Percentiles rank a stretch among this genome's conserved stretches.
Evolutionary conservation across 1,140 invertebrate genomes (phyloP).

Genomic region (Cydia pomonella): DNA sequence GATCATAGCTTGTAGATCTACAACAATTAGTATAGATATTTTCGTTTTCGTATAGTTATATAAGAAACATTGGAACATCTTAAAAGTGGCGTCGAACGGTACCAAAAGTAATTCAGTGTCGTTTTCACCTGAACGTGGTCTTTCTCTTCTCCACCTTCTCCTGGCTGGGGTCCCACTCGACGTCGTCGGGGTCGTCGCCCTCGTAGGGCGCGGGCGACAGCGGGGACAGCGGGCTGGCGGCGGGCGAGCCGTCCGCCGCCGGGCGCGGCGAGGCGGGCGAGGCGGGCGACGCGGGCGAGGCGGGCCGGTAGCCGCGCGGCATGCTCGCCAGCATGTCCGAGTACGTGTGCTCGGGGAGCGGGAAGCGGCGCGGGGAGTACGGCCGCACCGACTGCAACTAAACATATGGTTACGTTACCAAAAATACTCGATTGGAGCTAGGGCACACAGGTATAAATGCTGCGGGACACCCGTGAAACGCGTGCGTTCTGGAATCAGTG

Average conservation of each 20-base stretch:
- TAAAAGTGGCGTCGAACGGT: background rate
- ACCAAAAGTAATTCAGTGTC: background rate
- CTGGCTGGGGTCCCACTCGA: slow-evolving; percentile 84
- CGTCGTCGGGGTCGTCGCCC: slow-evolving; percentile 90
- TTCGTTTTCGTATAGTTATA: no score
- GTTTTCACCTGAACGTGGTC: slow-evolving; percentile 55
- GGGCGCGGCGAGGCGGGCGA: slow-evolving; percentile 60
- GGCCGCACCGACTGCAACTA: slow-evolving; percentile 81
- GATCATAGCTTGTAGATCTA: no score
- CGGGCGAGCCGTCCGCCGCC: slow-evolving; percentile 73
- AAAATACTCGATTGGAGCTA: no score
- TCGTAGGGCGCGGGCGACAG: slow-evolving; percentile 50
- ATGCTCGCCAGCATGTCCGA: slow-evolving; percentile 86
- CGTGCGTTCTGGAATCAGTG: no score
- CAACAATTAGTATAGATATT: no score
- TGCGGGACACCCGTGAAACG: no score
- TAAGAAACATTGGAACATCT: no score
- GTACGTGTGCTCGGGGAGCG: slow-evolving; percentile 86
- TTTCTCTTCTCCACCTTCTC: slow-evolving; percentile 57
- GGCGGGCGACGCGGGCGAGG: background rate
- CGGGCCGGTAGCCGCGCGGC: slow-evolving; percentile 82
- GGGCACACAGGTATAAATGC: no score
- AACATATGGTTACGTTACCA: background rate
- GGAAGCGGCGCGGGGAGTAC: slow-evolving; percentile 88
- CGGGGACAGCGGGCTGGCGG: slow-evolving; percentile 38